A percentile compares a stretch with the other conserved stretches of the same genome.
These are phyloP conservation scores for Spondyliosoma cantharus DNA, from an alignment of 2,797 vertebrate genomes.

Conservation along the genomic window DNA sequence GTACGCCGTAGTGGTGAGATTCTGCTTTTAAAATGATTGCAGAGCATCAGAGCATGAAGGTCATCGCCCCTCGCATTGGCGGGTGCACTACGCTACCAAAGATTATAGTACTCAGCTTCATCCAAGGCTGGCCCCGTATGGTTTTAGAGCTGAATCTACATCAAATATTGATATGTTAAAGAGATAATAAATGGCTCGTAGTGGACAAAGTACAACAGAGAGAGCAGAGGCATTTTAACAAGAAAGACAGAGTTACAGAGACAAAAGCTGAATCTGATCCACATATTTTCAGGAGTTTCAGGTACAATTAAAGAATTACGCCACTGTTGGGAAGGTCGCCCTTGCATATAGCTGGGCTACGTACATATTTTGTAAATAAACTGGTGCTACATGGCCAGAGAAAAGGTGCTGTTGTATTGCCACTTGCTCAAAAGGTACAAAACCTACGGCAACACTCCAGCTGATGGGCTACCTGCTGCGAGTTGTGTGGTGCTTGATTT, in stretches of 20 bases:
- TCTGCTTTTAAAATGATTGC: slow-evolving; percentile 71
- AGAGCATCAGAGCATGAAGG: slow-evolving; percentile 63
- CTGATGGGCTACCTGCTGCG: too few relatives aligned
- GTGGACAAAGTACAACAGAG: slow-evolving; percentile 8
- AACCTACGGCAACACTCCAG: too few relatives aligned
- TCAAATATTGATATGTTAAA: slow-evolving; percentile 62
- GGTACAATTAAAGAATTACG: too few relatives aligned
- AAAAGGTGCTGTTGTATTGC: too few relatives aligned
- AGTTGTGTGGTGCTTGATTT: too few relatives aligned
- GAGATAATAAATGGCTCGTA: slow-evolving; percentile 34
- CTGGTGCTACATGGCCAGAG: too few relatives aligned
- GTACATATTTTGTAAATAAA: too few relatives aligned
- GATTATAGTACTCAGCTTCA: slow-evolving; percentile 56
- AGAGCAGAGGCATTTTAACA: slow-evolving; percentile 15
- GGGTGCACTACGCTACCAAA: slow-evolving; percentile 24
- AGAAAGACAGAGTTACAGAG: neutral
- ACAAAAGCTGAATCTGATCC: neutral
- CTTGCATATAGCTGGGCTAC: too few relatives aligned
- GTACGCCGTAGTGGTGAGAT: slow-evolving; percentile 25
- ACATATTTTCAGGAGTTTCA: too few relatives aligned
- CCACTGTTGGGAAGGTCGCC: too few relatives aligned
- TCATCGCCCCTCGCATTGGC: slow-evolving; percentile 44
- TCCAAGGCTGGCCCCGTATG: slow-evolving; percentile 45
- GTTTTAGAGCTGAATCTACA: slow-evolving; percentile 48
- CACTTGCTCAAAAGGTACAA: too few relatives aligned